Percentiles rank a stretch among this genome's conserved stretches.
Conservation (phyloP, 2,113 vertebrate species). For the Eleginops maclovinus region DNA sequence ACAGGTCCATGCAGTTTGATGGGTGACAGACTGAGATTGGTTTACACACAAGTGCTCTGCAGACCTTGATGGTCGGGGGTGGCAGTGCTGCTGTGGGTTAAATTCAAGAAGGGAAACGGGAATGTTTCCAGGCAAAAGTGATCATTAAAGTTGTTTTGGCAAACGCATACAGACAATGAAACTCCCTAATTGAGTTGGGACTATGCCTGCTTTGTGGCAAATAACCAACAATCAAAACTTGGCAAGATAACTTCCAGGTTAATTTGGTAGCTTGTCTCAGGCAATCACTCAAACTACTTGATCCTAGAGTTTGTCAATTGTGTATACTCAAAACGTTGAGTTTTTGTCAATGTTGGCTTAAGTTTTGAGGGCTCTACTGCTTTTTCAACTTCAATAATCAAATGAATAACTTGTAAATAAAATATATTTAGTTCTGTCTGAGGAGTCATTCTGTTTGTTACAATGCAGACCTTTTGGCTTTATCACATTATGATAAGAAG, state of each 20-base stretch:
- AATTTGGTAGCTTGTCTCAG: not conserved
- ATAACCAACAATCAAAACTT: not conserved
- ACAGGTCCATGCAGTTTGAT: constrained; percentile 63
- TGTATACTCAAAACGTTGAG: not conserved
- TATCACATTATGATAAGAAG: not conserved
- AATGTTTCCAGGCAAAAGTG: constrained; percentile 45
- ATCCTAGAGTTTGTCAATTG: not conserved
- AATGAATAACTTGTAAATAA: not conserved
- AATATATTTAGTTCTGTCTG: not conserved
- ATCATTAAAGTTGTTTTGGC: constrained; percentile 51
- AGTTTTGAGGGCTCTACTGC: not conserved
- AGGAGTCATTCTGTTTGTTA: not conserved
- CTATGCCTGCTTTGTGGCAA: not conserved
- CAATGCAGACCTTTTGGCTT: not conserved
- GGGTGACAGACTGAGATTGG: constrained; percentile 67
- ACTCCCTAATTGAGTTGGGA: constrained; percentile 11
- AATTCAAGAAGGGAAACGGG: constrained; percentile 34
- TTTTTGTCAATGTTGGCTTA: not conserved
- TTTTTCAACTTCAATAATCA: not conserved
- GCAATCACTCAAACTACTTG: not conserved
- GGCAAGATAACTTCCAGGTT: not conserved
- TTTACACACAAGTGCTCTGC: constrained; percentile 66
- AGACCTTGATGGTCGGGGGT: constrained; percentile 23
- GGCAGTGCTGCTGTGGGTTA: constrained; percentile 33
- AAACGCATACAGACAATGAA: not conserved